Evolutionary conservation across 2,113 vertebrate genomes (phyloP), one percentile per base, ranked within the genome.

Genomic region (Dolichallabes microphthalmus): DNA sequence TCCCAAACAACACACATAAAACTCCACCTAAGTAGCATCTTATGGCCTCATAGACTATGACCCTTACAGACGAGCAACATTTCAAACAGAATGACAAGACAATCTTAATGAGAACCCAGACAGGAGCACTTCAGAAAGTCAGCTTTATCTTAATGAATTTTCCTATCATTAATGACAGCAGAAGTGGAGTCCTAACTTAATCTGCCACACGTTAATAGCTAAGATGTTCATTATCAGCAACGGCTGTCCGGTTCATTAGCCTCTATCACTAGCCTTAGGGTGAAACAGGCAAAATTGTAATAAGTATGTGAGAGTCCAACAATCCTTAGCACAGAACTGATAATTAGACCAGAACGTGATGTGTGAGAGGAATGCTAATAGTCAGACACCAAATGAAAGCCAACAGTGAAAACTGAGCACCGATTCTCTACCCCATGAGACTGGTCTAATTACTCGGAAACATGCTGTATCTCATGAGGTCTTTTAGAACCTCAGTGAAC

Each of bases 31-130:
- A 85, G 58, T 15, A 53, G 20, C 50, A 66, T n/a, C 60, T 82
- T 50, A 25, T 45, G 12, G 13, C 27, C 19, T 19, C 35, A 30
- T 9, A 76, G 58, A 57, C 52, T 45, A 55, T 76, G 45, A 52
- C 52, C 25, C 4, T 63, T 64, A 74, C 58, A 84, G 39, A 30
- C 9, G 61, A 27, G 53, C 39, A 52, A 57, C 50, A 60, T n/a
- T 39, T 17, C 32, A 63, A 83, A 84, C 35, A 15, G 58, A 61
- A 76, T 60, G 73, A 63, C 58, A 73, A 39, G 22, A 27, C 57
- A 63, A 75, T 83, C 57, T 75, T 63, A 83, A 83, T 76, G 39
- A 84, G 73, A 76, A 77, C 55, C 39, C 50, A 57, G 45, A 78
- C 50, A 77, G 60, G 27, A 53, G 73, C 9, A 22, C 61, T 84